Percentiles rank a stretch among this genome's conserved stretches.
Conservation (phyloP, 2,797 vertebrate species). For the Pangasius macronema region DNA sequence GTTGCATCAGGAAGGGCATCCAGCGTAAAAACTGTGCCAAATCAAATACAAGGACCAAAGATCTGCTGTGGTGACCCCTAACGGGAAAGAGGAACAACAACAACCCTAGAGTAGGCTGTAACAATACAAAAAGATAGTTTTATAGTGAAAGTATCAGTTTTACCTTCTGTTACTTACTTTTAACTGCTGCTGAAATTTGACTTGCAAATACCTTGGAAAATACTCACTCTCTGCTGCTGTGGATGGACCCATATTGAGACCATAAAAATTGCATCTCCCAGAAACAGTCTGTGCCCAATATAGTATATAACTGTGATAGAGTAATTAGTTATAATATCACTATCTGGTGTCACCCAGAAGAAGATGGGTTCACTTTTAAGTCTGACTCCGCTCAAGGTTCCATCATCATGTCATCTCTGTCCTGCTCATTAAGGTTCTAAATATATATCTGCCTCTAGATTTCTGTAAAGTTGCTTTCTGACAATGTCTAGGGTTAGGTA, state of each 20-base stretch:
- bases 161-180: background rate
- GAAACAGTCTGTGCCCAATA: background rate
- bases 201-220: background rate
- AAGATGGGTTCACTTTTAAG: background rate
- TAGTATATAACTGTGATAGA: background rate
- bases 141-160: background rate
- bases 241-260: background rate
- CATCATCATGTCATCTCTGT: background rate
- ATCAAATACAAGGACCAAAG: too few species aligned
- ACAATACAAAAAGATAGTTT: background rate
- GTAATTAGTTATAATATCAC: background rate
- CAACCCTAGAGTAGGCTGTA: background rate
- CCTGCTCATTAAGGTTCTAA: slow-evolving; percentile 1
- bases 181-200: background rate
- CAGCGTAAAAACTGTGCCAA: too few species aligned
- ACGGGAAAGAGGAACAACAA: too few species aligned
- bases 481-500: background rate
- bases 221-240: background rate
- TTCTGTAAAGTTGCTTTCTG: background rate
- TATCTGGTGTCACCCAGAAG: background rate
- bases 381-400: background rate
- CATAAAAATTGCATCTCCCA: background rate
- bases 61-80: too few species aligned
- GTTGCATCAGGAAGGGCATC: too few species aligned
- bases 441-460: background rate